These are phyloP conservation scores for Porites evermanni DNA, from an alignment of 92 coral and sea anemone species.

Conservation along the genomic window DNA sequence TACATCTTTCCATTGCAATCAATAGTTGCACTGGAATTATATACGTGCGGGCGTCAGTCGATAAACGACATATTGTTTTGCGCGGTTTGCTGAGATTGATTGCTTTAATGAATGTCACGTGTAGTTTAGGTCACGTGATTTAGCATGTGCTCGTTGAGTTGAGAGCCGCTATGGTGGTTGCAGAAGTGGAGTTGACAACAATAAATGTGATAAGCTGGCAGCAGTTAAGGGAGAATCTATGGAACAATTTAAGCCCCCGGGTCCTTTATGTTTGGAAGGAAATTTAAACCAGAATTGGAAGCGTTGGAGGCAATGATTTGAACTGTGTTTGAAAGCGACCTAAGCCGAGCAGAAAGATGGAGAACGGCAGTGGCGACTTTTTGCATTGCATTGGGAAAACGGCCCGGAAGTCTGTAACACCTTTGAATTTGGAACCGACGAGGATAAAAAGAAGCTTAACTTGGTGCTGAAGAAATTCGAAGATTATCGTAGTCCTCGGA, in stretches of 20 bases:
- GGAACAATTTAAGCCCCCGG: not conserved
- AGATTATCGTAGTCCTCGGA: conserved; percentile 27
- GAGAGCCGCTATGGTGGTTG: not conserved
- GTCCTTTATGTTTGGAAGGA: not conserved
- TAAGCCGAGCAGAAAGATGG: not conserved
- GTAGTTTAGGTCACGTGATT: not conserved
- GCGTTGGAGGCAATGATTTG: not conserved
- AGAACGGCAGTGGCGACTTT: not conserved
- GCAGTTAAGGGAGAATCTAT: not conserved
- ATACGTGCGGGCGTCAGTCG: too few relatives aligned
- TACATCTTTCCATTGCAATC: too few relatives aligned
- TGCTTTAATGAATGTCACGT: too few relatives aligned
- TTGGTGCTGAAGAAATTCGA: conserved; percentile 24
- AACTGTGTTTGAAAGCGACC: not conserved
- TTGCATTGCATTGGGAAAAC: conserved; percentile 31
- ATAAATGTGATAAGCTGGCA: not conserved
- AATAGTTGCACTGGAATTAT: too few relatives aligned
- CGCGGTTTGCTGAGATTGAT: too few relatives aligned
- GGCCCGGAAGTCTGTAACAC: conserved; percentile 44
- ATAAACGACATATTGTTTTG: too few relatives aligned
- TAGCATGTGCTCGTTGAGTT: not conserved
- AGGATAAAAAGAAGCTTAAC: conserved; percentile 17
- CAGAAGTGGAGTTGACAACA: not conserved
- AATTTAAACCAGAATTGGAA: not conserved
- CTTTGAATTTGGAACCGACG: conserved; percentile 28